Conservation (phyloP, 1,140 invertebrate genomes). For the Drosophila parabipectinata region DNA sequence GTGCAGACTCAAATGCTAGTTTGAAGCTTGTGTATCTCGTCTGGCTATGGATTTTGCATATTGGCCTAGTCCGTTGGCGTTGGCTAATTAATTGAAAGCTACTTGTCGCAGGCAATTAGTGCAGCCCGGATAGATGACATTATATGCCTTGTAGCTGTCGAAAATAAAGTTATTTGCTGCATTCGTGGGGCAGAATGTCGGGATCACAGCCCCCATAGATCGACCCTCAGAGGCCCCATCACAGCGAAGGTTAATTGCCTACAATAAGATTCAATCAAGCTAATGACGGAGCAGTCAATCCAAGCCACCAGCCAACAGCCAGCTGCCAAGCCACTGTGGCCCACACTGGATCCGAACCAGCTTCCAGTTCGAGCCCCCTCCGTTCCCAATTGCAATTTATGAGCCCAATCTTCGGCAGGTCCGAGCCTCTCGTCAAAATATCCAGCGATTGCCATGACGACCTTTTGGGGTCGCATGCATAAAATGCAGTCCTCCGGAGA, state of each 20-base stretch:
- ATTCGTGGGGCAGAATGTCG: slow-evolving; percentile 10
- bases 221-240: slow-evolving; percentile 51
- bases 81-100: slow-evolving; percentile 72
- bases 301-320: slow-evolving; percentile 5
- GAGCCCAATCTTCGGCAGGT: slow-evolving; percentile 37
- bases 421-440: slow-evolving; percentile 17
- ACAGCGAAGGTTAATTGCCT: slow-evolving; percentile 78
- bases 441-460: slow-evolving; percentile 23
- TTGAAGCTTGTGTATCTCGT: not conserved
- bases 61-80: slow-evolving; percentile 57
- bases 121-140: slow-evolving; percentile 69
- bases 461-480: slow-evolving; percentile 73
- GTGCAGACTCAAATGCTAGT: slow-evolving; percentile 52
- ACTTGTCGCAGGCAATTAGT: slow-evolving; percentile 74
- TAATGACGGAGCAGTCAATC: slow-evolving; percentile 66
- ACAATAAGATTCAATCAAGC: slow-evolving; percentile 83
- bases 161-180: slow-evolving; percentile 74
- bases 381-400: slow-evolving; percentile 73
- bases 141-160: slow-evolving; percentile 66
- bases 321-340: slow-evolving; percentile 5
- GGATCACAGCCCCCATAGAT: slow-evolving; percentile 14
- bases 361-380: slow-evolving; percentile 25
- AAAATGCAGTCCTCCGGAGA: slow-evolving; percentile 57
- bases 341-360: slow-evolving; percentile 23
- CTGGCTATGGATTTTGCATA: slow-evolving; percentile 18